Base-by-base conservation (phyloP, 2,888 invertebrate genomes). In the Flexamia atlantica region DNA sequence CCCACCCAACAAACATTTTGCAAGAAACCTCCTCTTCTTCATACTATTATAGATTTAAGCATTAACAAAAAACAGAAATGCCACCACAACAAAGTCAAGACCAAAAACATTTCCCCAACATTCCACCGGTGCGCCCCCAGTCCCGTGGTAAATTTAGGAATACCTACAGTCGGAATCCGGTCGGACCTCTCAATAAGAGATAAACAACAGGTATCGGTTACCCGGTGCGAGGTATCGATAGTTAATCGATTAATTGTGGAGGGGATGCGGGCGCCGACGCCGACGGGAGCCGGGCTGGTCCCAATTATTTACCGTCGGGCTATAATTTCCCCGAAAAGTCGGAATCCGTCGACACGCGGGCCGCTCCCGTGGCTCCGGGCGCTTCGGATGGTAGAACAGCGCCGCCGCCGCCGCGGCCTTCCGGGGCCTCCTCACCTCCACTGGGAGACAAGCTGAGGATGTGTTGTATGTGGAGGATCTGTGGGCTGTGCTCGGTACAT, bases 291-390 rank as follows among this genome's bases (percentile, higher is more conserved):
- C 12, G 50, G 50, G 30, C 72, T 23, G 46, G 50, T 50, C 79
- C 57, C 79, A 79, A 79, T 79, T 79, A 79, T 79, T 79, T 57
- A 79, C 79, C 53, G 28, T 28, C 28, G 79, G 79, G 57, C 79
- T 79, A 79, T 79, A 79, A 79, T 79, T 79, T 79, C 79, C 79
- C 79, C 79, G 25, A 76, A 68, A 76, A 79, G 5, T 79, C 36
- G 25, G 76, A 50, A 76, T 2, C 64, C 64, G 64, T 14, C 30
- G 64, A 28, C 28, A 50, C 79, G 36, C 36, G 53, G 28, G 28
- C 28, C 23, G 74, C 74, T 42, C 74, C 28, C 28, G 74, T 46
- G 64, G 28, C 57, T 2, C 50, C 32, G 46, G 46, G 46, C 14
- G 40, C 7, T 5, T 10, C 46, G 12, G 46, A 46, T 10, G 46